Conservation (phyloP, 2,113 vertebrate genomes). For the Bufo bufo region DNA sequence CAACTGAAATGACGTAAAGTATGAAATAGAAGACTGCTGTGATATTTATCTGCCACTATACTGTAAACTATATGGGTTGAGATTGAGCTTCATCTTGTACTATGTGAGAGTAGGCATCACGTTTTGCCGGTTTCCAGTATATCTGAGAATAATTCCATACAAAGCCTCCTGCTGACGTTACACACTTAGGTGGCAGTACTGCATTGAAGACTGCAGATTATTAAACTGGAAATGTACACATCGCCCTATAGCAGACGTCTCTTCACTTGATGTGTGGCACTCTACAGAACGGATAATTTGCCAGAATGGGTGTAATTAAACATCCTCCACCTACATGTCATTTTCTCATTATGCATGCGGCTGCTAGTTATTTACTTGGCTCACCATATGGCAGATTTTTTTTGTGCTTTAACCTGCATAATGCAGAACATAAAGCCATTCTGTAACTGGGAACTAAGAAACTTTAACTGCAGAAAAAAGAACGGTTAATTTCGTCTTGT, state of each 20-base stretch:
- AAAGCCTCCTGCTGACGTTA: not conserved
- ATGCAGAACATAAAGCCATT: not conserved
- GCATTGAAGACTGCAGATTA: slow-evolving; percentile 18
- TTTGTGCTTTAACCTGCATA: slow-evolving; percentile 20
- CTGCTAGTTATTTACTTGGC: slow-evolving; percentile 53
- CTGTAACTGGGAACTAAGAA: rapidly evolving
- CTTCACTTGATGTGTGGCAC: slow-evolving; percentile 52
- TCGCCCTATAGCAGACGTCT: slow-evolving; percentile 28
- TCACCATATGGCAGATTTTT: not conserved
- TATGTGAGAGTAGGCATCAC: not conserved
- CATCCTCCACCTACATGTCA: slow-evolving; percentile 51
- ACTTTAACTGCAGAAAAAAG: not conserved
- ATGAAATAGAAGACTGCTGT: not conserved
- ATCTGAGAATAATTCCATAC: not conserved
- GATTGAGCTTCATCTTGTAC: not conserved
- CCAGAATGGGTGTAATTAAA: slow-evolving; percentile 46
- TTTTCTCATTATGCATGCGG: slow-evolving; percentile 50
- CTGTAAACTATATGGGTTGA: not conserved
- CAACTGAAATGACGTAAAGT: not conserved
- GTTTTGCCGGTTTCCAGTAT: not conserved
- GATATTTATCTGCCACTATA: not conserved
- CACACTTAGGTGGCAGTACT: slow-evolving; percentile 36
- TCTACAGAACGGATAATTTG: slow-evolving; percentile 57
- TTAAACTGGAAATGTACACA: slow-evolving; percentile 13
- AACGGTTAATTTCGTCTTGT: not conserved